Conservation (phyloP, 2,888 invertebrate genomes). For the Nomada fabriciana region DNA sequence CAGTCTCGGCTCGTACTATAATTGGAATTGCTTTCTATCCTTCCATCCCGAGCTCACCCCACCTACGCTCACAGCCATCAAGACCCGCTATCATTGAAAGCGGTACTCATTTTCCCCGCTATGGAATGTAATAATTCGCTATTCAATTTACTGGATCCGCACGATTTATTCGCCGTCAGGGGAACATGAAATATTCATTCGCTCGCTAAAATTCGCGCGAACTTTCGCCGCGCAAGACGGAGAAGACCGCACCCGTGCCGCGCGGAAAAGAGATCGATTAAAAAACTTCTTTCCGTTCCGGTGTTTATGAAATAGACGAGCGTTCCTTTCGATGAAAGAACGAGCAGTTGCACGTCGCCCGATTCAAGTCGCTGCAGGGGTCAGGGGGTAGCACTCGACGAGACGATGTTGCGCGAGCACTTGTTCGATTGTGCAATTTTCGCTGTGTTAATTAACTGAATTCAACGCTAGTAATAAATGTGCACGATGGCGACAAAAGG, state of each 20-base stretch:
- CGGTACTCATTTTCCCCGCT: slow-evolving; percentile 57
- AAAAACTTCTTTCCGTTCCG: slow-evolving; percentile 11
- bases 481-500: slow-evolving; percentile 34
- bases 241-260: too few species aligned
- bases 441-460: slow-evolving; percentile 15
- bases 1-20: slow-evolving; percentile 46
- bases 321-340: not conserved
- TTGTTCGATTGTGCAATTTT: slow-evolving; percentile 24
- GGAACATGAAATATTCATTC: slow-evolving; percentile 51
- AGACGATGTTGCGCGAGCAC: not conserved
- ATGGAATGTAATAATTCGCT: slow-evolving; percentile 64
- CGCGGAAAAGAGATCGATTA: slow-evolving; percentile 8
- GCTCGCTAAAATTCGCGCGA: slow-evolving; percentile 29
- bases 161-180: slow-evolving; percentile 49
- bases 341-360: too few species aligned
- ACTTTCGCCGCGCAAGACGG: slow-evolving; percentile 9
- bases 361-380: too few species aligned
- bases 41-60: slow-evolving; percentile 19
- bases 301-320: too few species aligned
- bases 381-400: too few species aligned
- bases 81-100: slow-evolving; percentile 38
- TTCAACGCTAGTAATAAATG: slow-evolving; percentile 31
- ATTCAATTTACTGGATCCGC: slow-evolving; percentile 54
- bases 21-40: slow-evolving; percentile 62
- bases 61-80: slow-evolving; percentile 4